Evolutionary conservation across 2,797 vertebrate genomes (phyloP).

Genomic region (Eulemur albifrons): DNA sequence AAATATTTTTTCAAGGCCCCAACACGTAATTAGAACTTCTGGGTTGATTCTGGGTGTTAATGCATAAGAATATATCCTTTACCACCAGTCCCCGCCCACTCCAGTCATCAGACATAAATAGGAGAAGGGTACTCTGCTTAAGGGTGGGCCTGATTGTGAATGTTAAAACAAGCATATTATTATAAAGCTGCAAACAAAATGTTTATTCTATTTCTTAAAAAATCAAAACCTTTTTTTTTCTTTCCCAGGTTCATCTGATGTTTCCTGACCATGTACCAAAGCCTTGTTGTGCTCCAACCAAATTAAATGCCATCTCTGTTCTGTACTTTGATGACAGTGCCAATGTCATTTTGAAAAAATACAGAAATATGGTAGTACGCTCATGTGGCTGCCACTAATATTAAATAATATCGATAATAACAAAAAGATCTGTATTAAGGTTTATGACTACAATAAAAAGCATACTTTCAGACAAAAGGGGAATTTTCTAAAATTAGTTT

Average conservation of each 20-base stretch:
- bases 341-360: slow-evolving; percentile 99
- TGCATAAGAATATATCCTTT: neutral
- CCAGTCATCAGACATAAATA: neutral
- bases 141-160: neutral
- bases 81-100: accelerated
- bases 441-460: slow-evolving; percentile 82
- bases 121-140: neutral
- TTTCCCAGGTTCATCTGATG: slow-evolving; percentile 97
- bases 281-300: slow-evolving; percentile 98
- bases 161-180: neutral
- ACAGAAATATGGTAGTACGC: slow-evolving; percentile 99
- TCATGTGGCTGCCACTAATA: slow-evolving; percentile 98
- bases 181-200: slow-evolving; percentile 42
- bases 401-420: slow-evolving; percentile 26
- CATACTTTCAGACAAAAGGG: slow-evolving; percentile 71
- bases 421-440: slow-evolving; percentile 73
- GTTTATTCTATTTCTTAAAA: slow-evolving; percentile 66
- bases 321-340: slow-evolving; percentile 99
- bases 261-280: slow-evolving; percentile 99
- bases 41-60: neutral
- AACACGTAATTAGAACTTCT: neutral
- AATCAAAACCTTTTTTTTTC: neutral
- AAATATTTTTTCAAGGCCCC: neutral
- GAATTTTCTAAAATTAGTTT: slow-evolving; percentile 78
- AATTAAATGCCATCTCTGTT: slow-evolving; percentile 98